Evolutionary conservation across 2,797 vertebrate species (phyloP).

Genomic region (Gorsachius magnificus): DNA sequence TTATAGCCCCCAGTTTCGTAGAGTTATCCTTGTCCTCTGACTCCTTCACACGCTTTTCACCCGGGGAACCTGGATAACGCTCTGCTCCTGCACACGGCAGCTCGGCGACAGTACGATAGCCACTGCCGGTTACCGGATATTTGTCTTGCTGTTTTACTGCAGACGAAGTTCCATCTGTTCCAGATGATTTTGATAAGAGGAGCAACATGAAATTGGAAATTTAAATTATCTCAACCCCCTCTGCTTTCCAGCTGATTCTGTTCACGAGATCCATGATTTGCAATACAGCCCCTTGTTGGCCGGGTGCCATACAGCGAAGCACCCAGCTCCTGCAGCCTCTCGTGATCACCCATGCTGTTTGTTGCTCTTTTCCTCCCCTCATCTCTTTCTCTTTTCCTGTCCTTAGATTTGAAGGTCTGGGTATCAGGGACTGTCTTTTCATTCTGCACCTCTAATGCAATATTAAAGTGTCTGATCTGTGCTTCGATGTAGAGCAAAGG

Average conservation of each 20-base stretch:
- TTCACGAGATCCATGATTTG: not conserved
- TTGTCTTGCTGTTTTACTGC: not conserved
- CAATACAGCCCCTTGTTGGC: not conserved
- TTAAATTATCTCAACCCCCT: not conserved
- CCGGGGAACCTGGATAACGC: not conserved
- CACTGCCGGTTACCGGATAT: not conserved
- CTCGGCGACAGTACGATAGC: too few species aligned
- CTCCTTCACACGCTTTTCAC: not conserved
- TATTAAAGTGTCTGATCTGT: not conserved
- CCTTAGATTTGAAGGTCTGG: not conserved
- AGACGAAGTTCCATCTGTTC: not conserved
- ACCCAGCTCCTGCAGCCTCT: not conserved
- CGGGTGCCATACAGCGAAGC: not conserved
- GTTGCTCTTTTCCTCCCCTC: not conserved
- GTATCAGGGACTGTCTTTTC: not conserved
- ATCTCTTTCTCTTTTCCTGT: not conserved
- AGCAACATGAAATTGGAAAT: not conserved
- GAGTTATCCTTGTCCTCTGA: not conserved
- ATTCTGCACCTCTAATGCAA: not conserved
- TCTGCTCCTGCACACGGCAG: not conserved
- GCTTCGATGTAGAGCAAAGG: not conserved
- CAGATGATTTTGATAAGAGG: not conserved
- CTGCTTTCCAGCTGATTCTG: not conserved
- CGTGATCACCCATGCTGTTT: not conserved
- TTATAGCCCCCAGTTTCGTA: not conserved